Conservation (phyloP, 2,797 vertebrate species). For the Karalla daura region DNA sequence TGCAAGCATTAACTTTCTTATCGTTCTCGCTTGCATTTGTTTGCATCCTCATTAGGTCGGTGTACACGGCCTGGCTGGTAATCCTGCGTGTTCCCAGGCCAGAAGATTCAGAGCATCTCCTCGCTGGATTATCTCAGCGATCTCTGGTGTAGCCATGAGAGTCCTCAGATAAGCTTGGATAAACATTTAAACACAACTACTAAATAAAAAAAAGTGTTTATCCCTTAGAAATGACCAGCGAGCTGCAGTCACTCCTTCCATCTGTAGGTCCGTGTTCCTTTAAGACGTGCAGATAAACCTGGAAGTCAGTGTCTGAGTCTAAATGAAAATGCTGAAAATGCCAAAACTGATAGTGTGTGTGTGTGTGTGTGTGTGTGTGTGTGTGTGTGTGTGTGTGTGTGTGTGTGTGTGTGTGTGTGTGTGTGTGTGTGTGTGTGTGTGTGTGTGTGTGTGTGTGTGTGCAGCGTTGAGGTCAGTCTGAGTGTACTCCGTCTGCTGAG, state of each 20-base stretch:
- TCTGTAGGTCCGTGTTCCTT: too few species aligned
- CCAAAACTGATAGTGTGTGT: neutral
- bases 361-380: slow-evolving; percentile 24
- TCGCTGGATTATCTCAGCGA: slow-evolving; percentile 47
- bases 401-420: slow-evolving; percentile 25
- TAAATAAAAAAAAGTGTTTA: slow-evolving; percentile 1
- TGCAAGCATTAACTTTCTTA: slow-evolving; percentile 30
- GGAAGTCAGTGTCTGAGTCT: neutral
- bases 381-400: slow-evolving; percentile 19
- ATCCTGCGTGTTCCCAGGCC: slow-evolving; percentile 30
- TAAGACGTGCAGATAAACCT: slow-evolving; percentile 6
- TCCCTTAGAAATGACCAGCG: neutral
- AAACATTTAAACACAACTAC: slow-evolving; percentile 13
- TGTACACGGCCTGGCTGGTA: slow-evolving; percentile 9
- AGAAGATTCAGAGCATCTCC: slow-evolving; percentile 24
- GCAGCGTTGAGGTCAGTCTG: slow-evolving; percentile 58
- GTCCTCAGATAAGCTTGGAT: neutral
- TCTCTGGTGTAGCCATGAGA: slow-evolving; percentile 21
- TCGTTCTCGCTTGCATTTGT: slow-evolving; percentile 29
- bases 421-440: slow-evolving; percentile 19
- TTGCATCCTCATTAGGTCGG: slow-evolving; percentile 18
- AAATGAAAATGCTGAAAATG: neutral
- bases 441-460: slow-evolving; percentile 18
- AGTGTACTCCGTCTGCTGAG: slow-evolving; percentile 54
- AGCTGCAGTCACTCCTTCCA: too few species aligned